A percentile compares a stretch with the other conserved stretches of the same genome.
phyloP scores from a whole-genome alignment of 2,113 vertebrate genomes.

The Dipodomys spectabilis region DNA sequence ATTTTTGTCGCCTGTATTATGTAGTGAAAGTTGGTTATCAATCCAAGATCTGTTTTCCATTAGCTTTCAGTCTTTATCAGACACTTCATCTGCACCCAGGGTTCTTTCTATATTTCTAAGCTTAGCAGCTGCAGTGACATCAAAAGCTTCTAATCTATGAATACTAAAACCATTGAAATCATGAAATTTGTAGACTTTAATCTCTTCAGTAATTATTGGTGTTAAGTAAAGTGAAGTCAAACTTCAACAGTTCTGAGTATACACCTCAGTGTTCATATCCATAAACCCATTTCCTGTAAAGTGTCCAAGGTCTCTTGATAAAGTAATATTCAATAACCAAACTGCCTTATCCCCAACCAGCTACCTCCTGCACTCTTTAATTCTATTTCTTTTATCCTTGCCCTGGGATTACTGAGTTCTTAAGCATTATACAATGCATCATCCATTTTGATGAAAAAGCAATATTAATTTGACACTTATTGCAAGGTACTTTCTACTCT shows the following conservation, averaged over 20 bases:
- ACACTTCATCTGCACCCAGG: background rate
- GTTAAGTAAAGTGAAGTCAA: background rate
- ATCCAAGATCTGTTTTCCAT: background rate
- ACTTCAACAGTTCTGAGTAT: background rate
- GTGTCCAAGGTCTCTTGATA: background rate
- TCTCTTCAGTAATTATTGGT: slow-evolving; percentile 6
- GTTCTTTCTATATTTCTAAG: slow-evolving; percentile 17
- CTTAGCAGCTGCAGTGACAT: background rate
- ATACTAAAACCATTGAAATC: slow-evolving; percentile 10
- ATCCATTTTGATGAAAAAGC: background rate
- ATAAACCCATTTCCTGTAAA: slow-evolving; percentile 9
- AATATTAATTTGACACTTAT: background rate
- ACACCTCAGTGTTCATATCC: background rate
- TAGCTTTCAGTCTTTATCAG: slow-evolving; percentile 18
- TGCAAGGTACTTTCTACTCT: background rate
- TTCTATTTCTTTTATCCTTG: background rate
- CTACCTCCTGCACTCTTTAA: background rate
- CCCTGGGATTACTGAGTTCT: background rate
- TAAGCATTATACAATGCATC: background rate
- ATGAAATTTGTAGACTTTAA: background rate
- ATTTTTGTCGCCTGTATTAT: slow-evolving; percentile 45
- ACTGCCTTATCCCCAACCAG: background rate
- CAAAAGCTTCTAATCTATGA: slow-evolving; percentile 24
- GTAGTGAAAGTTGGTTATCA: background rate
- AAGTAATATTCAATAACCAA: background rate